Evolutionary conservation across 2,888 invertebrate species (phyloP).

Genomic region (Drosophila mayaguana): DNA sequence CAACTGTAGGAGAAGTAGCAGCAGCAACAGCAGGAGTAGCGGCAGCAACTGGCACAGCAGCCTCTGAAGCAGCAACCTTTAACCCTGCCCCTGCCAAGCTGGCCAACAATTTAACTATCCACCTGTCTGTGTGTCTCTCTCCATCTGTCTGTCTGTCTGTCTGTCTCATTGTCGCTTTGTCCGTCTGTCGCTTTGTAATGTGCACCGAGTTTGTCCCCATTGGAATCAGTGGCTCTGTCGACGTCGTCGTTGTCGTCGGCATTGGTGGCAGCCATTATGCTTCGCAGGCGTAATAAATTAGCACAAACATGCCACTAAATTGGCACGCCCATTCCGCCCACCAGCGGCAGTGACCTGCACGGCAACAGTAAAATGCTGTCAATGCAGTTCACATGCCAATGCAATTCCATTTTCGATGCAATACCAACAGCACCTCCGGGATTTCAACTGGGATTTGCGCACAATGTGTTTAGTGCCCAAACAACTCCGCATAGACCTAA

Average conservation of each 20-base stretch:
- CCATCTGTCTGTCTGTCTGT: slow-evolving; percentile 4
- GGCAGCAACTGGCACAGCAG: slow-evolving; percentile 29
- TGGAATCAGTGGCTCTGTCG: slow-evolving; percentile 33
- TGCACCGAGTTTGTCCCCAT: slow-evolving; percentile 57
- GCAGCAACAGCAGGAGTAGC: neutral
- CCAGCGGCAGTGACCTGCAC: slow-evolving; percentile 51
- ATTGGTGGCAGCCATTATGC: slow-evolving; percentile 54
- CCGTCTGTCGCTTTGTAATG: slow-evolving; percentile 53
- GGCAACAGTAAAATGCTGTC: slow-evolving; percentile 72
- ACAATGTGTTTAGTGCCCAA: slow-evolving; percentile 79
- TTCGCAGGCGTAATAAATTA: slow-evolving; percentile 80
- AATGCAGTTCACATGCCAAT: slow-evolving; percentile 72
- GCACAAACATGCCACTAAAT: slow-evolving; percentile 80
- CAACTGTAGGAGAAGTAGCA: slow-evolving; percentile 3
- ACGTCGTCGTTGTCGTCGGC: slow-evolving; percentile 11
- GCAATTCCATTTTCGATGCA: slow-evolving; percentile 61
- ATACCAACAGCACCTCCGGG: slow-evolving; percentile 68
- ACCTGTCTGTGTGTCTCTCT: slow-evolving; percentile 18
- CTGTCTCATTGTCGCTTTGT: slow-evolving; percentile 9
- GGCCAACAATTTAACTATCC: slow-evolving; percentile 24
- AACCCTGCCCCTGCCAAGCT: neutral
- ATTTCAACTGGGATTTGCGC: slow-evolving; percentile 74
- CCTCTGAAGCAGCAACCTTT: slow-evolving; percentile 36
- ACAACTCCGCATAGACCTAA: slow-evolving; percentile 18
- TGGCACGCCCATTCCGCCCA: slow-evolving; percentile 61